Evolutionary conservation across 53 echinoderm and acorn worm species (phyloP), one percentile per base, ranked within the genome.

Genomic region (Temnopleurus reevesii): DNA sequence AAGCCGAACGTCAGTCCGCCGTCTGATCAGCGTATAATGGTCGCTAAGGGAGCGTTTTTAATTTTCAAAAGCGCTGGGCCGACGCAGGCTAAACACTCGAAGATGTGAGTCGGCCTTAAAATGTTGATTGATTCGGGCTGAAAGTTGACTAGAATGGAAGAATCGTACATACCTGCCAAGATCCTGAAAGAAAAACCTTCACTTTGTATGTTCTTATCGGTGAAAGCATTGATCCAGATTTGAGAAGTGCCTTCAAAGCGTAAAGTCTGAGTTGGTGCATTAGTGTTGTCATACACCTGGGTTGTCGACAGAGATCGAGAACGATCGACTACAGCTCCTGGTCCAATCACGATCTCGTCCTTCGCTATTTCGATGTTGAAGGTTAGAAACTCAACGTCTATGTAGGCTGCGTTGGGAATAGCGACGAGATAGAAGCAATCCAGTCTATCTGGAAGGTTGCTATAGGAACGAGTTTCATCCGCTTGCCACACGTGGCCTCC

Each of bases 321-420:
- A 17, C 9, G 3, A 43, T 79, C 49, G 1, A 79, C 79, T 13
- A 1, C 15, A 19, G 49, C 4, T 13, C 79, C 79, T 5, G 79
- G 49, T 3, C 79, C 79, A n/a, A 84, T 35, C 5, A 58, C 84
- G 23, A 84, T 19, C 24, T 84, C 84, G 28, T 84, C 84, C 58
- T 84, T 84, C 17, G 58, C 59, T 9, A n/a, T n/a, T 15, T 58
- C 56, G 84, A 84, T 36, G 41, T 19, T 12, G 38, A 84, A 79
- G 4, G 0, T 15, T 8, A 30, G 27, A 47, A 79, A 79, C 29
- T 79, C 27, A 13, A 79, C 46, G 12, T 79, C 51, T 46, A 79
- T 79, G 47, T 79, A 46, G 0, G 51, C 25, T 4, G 27, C 79
- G 79, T 79, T 79, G 13, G 79, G 79, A 47, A 79, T 79, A 9